Evolutionary conservation across 35 echinoderm and acorn worm species (phyloP), one percentile per base, ranked within the genome.

Genomic region (Stichopus chloronotus): DNA sequence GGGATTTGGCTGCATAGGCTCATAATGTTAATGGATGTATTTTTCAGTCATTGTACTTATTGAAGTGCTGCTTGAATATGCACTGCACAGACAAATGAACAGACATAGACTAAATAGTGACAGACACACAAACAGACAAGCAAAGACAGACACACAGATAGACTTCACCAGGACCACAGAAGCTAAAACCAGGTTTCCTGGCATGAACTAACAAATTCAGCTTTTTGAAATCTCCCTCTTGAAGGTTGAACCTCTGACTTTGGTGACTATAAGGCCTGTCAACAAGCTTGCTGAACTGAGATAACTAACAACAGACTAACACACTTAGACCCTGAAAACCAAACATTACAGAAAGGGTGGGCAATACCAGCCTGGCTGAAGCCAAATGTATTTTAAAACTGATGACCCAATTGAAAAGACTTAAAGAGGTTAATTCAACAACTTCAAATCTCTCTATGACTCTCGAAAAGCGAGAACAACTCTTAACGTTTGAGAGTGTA

Each of bases 381-480:
- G 19, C 61, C 61, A 65, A 43, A 65, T 8, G 19, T 65, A 19
- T 65, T 65, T 65, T 65, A 65, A 65, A 43, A 19, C 19, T 65
- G 61, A 14, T 65, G 61, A 65, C 61, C 61, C 61, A 65, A 65
- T 65, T 65, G 11, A 65, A 65, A 11, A 14, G 61, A 65, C 19
- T 65, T 65, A 65, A 65, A 19, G 61, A 65, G 61, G 61, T 65
- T 65, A 65, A 65, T 65, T 65, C 61, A 65, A 65, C 61, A 65
- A 65, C 61, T 65, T 65, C 61, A 65, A 65, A 65, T 65, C 61
- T 65, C 30, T 43, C 19, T 65, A 65, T 65, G 61, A 65, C 61
- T 65, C 61, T 65, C 61, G 11, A 65, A 19, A 65, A 65, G 61
- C 19, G 61, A 65, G 61, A 65, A 65, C 61, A 65, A 65, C 61